Conservation (phyloP, 2,113 vertebrate species). For the Carettochelys insculpta region DNA sequence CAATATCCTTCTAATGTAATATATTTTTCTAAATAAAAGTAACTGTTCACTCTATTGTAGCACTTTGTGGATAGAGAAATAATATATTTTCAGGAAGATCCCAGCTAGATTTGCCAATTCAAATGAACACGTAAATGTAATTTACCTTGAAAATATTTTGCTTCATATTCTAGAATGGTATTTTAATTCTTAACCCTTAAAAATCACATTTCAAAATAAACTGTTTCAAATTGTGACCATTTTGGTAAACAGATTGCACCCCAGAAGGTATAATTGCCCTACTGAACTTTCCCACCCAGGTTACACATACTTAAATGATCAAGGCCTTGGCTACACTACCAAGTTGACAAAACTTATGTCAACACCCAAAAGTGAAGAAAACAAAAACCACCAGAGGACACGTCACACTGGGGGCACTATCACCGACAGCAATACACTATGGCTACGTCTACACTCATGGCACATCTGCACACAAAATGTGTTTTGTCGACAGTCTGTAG, state of each 20-base stretch:
- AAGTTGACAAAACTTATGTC: too few relatives aligned
- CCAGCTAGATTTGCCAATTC: background rate
- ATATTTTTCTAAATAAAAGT: conserved; percentile 12
- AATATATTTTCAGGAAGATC: conserved; percentile 3
- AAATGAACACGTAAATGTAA: background rate
- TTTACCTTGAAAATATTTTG: background rate
- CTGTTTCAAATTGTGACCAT: background rate
- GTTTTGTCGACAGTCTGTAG: too few relatives aligned
- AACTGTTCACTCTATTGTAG: background rate
- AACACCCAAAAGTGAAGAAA: too few relatives aligned
- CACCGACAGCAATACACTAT: too few relatives aligned
- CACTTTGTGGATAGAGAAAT: background rate
- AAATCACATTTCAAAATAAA: conserved; percentile 9
- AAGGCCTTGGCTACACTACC: background rate
- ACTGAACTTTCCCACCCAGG: background rate
- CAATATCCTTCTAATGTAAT: conserved; percentile 9
- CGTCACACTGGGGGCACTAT: too few relatives aligned
- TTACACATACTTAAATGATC: background rate
- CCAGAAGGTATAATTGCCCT: background rate
- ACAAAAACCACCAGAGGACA: too few relatives aligned
- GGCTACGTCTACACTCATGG: too few relatives aligned
- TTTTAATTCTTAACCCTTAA: background rate
- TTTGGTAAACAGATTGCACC: background rate
- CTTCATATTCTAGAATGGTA: background rate
- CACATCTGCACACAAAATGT: too few relatives aligned